Evolutionary conservation across 2,888 invertebrate species (phyloP).

Genomic region (Leuctra nigra): DNA sequence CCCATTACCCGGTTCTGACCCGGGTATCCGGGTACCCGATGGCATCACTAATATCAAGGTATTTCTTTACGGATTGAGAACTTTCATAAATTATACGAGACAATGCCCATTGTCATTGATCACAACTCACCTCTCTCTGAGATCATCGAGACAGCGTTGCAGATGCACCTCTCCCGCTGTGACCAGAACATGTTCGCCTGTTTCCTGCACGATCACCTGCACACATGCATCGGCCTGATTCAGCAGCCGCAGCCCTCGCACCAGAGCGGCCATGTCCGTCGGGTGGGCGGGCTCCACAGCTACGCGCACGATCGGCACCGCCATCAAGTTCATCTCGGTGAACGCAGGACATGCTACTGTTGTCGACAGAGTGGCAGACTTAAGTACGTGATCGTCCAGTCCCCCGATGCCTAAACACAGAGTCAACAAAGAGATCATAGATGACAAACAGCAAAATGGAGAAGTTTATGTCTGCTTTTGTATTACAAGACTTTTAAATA

Average conservation of each 20-base stretch:
- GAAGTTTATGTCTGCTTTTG: too few relatives aligned
- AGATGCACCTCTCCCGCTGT: slow-evolving; percentile 97
- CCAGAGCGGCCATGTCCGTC: slow-evolving; percentile 59
- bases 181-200: slow-evolving; percentile 89
- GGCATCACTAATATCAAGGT: too few relatives aligned
- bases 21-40: too few relatives aligned
- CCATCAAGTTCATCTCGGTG: slow-evolving; percentile 66
- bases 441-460: not conserved
- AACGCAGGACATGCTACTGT: slow-evolving; percentile 80
- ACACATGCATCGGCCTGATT: slow-evolving; percentile 47
- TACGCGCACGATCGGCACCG: slow-evolving; percentile 87
- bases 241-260: slow-evolving; percentile 66
- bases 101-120: too few relatives aligned
- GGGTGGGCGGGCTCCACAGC: slow-evolving; percentile 84
- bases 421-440: not conserved
- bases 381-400: slow-evolving; percentile 73
- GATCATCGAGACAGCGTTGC: slow-evolving; percentile 90
- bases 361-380: slow-evolving; percentile 84
- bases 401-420: slow-evolving; percentile 66
- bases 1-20: too few relatives aligned
- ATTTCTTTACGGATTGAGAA: too few relatives aligned
- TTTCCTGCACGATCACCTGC: slow-evolving; percentile 74
- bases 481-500: too few relatives aligned
- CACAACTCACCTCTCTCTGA: slow-evolving; percentile 51
- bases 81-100: too few relatives aligned